Base-by-base conservation (phyloP, 2,888 invertebrate species). In the Drosophila gaucha region DNA sequence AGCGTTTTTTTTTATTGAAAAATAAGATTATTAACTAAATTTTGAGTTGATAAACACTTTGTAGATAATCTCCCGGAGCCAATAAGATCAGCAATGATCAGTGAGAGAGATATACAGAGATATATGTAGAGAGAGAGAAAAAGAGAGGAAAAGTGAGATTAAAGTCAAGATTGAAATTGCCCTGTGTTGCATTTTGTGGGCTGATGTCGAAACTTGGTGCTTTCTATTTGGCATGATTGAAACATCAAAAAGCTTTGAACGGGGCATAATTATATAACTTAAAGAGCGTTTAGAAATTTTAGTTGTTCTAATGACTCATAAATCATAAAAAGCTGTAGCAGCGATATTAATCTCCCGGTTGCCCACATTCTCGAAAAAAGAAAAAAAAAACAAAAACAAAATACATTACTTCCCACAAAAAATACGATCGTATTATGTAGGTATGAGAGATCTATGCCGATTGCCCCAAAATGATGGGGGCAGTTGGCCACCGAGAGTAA, bases 301-400 rank as follows among this genome's bases (percentile, higher is more conserved):
- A 78, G 67, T 68, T 67, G 84, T 73, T 82, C 83, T 80, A 82
- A 82, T 82, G 80, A 80, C 84, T 84, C 67, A 78, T 44, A 82
- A 82, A 82, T 64, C 33, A 39, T 31, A 28, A 54, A 67, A 54
- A 54, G 46, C 59, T 36, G 18, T 41, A 47, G 50, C 31, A 56
- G 30, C 50, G 65, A 73, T 69, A 47, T 39, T 66, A 73, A 73
- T 73, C 73, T 62, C 35, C 70, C 51, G 54, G 44, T 70, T 74
- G 67, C 59, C 74, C 63, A 74, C 71, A 74, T 74, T 67, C 55
- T 56, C 38, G 16, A 14, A 26, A 6, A 10, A 10, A 44, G 30
- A 22, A 46, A 9, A 22, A 46, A 33, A 31, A 1, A 2, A 22
- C 65, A 67, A 46, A 44, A 54, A 52, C 55, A 44, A 49, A 36